Evolutionary conservation across 1,140 invertebrate genomes (phyloP).

Genomic region (Ceratoteleas bidentatus): DNA sequence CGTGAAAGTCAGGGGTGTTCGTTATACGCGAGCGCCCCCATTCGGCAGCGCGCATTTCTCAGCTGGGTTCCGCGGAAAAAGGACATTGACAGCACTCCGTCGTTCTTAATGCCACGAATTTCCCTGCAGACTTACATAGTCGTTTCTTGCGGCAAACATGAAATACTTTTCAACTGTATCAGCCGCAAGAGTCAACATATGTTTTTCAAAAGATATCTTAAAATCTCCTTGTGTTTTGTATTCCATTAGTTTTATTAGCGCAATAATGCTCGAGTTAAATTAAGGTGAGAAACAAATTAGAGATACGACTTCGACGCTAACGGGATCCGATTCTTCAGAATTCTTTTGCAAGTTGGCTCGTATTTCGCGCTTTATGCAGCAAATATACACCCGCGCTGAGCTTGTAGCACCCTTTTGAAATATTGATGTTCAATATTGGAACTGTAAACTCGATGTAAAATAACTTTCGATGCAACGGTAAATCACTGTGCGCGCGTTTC

Average conservation of each 20-base stretch:
- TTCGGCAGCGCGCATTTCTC: constrained; percentile 16
- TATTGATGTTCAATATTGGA: constrained; percentile 40
- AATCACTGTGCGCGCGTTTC: constrained; percentile 8
- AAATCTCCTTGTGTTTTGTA: background rate
- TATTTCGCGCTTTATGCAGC: constrained; percentile 32
- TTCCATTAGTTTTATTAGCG: constrained; percentile 24
- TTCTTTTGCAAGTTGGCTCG: constrained; percentile 14
- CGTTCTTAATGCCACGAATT: constrained; percentile 37
- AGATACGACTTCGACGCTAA: background rate
- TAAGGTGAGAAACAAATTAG: constrained; percentile 17
- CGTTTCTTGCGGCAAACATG: constrained; percentile 37
- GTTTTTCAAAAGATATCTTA: background rate
- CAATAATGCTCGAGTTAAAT: constrained; percentile 5
- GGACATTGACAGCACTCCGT: constrained; percentile 37
- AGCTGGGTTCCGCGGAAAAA: constrained; percentile 31
- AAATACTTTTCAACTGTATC: constrained; percentile 51
- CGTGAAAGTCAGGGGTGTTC: constrained; percentile 7
- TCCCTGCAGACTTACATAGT: constrained; percentile 7
- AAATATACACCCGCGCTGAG: constrained; percentile 18
- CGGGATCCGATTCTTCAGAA: constrained; percentile 4
- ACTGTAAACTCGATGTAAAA: constrained; percentile 21
- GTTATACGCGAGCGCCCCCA: constrained; percentile 20
- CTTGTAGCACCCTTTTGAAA: constrained; percentile 9
- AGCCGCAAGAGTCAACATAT: constrained; percentile 41
- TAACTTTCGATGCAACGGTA: constrained; percentile 14